phyloP scores from a whole-genome alignment of 2,113 vertebrate genomes.

The Plecotus auritus region DNA sequence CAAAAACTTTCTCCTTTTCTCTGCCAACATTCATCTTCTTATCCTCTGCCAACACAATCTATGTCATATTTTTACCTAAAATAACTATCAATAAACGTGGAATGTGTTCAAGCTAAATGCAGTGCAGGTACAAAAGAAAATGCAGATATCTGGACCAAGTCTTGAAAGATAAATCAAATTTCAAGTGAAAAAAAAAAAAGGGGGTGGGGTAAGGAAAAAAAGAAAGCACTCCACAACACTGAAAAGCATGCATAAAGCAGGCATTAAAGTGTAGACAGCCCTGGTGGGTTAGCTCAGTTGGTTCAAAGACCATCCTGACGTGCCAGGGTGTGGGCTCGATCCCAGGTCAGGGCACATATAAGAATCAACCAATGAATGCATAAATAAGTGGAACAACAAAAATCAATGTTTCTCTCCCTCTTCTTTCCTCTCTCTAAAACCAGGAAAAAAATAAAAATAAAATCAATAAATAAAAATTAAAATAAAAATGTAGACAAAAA shows the following conservation, averaged over 20 bases:
- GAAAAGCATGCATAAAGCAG: not conserved
- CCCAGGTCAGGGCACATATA: not conserved
- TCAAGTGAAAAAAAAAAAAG: not conserved
- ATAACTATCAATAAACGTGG: not conserved
- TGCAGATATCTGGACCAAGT: not conserved
- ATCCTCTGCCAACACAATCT: not conserved
- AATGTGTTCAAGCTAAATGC: conserved; percentile 18
- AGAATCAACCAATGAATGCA: not conserved
- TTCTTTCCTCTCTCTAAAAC: not conserved
- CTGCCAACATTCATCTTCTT: not conserved
- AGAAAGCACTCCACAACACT: not conserved
- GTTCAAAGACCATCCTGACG: not conserved
- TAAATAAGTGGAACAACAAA: not conserved
- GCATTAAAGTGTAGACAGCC: not conserved
- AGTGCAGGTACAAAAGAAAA: not conserved
- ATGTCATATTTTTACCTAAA: not conserved
- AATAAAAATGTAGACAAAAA: not conserved
- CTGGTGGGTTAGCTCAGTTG: not conserved
- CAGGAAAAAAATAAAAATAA: not conserved
- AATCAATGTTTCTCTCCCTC: not conserved
- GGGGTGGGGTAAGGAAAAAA: not conserved
- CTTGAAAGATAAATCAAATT: not conserved
- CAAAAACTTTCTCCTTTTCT: conserved; percentile 6
- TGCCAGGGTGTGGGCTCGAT: too few relatives aligned
- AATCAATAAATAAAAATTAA: not conserved